A percentile compares a stretch with the other conserved stretches of the same genome.
These are phyloP conservation scores for Sarcophaga caerulescens DNA, from an alignment of 2,888 invertebrate species.

Conservation along the genomic window DNA sequence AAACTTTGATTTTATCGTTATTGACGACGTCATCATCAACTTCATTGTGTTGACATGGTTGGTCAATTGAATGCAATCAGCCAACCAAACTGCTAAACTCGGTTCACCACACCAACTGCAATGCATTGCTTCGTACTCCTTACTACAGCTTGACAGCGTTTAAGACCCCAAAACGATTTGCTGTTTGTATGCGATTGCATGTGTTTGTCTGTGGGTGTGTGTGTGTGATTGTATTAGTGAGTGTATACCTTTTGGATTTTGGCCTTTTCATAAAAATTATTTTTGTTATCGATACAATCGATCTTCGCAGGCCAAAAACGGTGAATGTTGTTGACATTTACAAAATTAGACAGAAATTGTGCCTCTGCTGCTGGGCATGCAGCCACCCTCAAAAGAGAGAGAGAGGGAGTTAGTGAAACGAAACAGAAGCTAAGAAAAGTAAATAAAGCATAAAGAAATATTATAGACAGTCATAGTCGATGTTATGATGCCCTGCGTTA, in stretches of 20 bases:
- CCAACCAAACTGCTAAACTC: neutral
- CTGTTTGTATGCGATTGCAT: neutral
- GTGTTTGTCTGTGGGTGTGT: neutral
- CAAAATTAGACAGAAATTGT: constrained; percentile 66
- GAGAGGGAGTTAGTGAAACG: neutral
- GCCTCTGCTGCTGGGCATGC: constrained; percentile 66
- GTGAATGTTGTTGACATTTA: constrained; percentile 75
- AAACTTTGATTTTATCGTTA: constrained; percentile 46
- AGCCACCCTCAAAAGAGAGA: neutral
- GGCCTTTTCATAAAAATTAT: constrained; percentile 37
- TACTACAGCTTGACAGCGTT: constrained; percentile 33
- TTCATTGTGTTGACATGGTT: constrained; percentile 55
- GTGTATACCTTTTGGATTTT: neutral
- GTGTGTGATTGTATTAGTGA: neutral
- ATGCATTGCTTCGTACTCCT: constrained; percentile 36
- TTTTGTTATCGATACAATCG: constrained; percentile 76
- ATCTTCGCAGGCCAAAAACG: constrained; percentile 71
- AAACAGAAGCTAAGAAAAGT: neutral
- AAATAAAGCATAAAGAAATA: constrained; percentile 36
- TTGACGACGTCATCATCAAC: constrained; percentile 50
- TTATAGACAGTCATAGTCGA: neutral
- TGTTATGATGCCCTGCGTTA: too few relatives aligned
- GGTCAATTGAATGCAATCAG: constrained; percentile 63
- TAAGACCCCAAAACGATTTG: neutral
- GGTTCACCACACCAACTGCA: constrained; percentile 1